A percentile compares a stretch with the other conserved stretches of the same genome.
phyloP scores from a whole-genome alignment of 2,888 invertebrate species.

The Megastigmus dorsalis region DNA sequence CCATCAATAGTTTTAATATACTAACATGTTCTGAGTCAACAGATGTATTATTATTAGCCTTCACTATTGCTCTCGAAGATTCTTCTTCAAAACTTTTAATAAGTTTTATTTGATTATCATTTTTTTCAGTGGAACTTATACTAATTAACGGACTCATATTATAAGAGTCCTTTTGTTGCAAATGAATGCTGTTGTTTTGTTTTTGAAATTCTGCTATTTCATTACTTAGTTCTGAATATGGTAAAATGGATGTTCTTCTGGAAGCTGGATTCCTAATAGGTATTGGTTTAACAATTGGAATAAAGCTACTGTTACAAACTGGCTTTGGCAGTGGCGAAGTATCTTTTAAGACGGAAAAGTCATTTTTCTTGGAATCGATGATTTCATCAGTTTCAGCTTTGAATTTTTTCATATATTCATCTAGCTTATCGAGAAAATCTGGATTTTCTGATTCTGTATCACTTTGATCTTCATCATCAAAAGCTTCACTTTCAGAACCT shows the following conservation, averaged over 20 bases:
- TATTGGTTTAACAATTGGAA: conserved; percentile 65
- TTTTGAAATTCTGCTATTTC: conserved; percentile 66
- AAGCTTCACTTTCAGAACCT: conserved; percentile 74
- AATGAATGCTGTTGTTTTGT: conserved; percentile 56
- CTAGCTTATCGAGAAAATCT: conserved; percentile 83
- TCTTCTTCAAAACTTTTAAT: conserved; percentile 36
- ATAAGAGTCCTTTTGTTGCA: conserved; percentile 10
- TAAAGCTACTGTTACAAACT: conserved; percentile 62
- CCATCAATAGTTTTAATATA: conserved; percentile 74
- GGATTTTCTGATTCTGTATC: conserved; percentile 78
- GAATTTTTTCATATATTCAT: conserved; percentile 83
- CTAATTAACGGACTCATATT: neutral
- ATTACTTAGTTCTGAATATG: conserved; percentile 71
- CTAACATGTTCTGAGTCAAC: conserved; percentile 76
- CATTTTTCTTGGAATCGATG: conserved; percentile 66
- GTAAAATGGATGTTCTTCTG: conserved; percentile 71
- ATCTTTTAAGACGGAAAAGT: conserved; percentile 61
- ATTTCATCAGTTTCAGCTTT: conserved; percentile 82
- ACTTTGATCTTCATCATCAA: conserved; percentile 75
- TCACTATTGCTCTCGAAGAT: conserved; percentile 20
- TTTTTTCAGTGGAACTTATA: conserved; percentile 27
- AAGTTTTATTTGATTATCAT: conserved; percentile 17
- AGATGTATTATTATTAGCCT: conserved; percentile 36
- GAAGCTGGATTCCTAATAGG: conserved; percentile 69
- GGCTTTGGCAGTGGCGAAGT: conserved; percentile 57